These are phyloP conservation scores for Cotesia typhae DNA, from an alignment of 1,140 invertebrate genomes.

Conservation along the genomic window DNA sequence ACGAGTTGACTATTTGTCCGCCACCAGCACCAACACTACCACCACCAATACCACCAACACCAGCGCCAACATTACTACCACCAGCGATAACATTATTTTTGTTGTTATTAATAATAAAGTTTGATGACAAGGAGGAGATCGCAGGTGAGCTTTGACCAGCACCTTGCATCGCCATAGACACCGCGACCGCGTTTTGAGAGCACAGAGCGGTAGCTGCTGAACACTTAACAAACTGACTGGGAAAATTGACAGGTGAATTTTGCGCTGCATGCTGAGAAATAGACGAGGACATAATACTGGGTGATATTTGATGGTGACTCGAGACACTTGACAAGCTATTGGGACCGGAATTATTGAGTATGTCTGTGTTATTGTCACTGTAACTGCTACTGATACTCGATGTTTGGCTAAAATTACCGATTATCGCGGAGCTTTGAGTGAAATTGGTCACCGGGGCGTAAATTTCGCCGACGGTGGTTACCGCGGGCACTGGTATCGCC, in stretches of 20 bases:
- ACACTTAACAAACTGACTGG: constrained; percentile 31
- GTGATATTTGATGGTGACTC: background rate
- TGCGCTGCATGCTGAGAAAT: constrained; percentile 28
- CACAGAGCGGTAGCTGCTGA: constrained; percentile 33
- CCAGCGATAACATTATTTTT: constrained; percentile 28
- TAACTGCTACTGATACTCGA: constrained; percentile 51
- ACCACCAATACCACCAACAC: no score
- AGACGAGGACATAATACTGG: constrained; percentile 14
- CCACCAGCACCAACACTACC: no score
- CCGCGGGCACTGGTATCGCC: constrained; percentile 27
- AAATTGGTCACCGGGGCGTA: constrained; percentile 62
- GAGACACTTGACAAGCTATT: constrained; percentile 45
- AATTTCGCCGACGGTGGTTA: constrained; percentile 50
- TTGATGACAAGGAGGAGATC: constrained; percentile 10
- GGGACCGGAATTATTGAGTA: constrained; percentile 48
- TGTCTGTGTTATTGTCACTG: constrained; percentile 42
- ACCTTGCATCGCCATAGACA: background rate
- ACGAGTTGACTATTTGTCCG: background rate
- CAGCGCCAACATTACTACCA: constrained; percentile 6
- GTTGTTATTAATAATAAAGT: constrained; percentile 1
- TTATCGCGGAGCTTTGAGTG: constrained; percentile 61
- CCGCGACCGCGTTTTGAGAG: constrained; percentile 5
- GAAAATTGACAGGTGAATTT: constrained; percentile 28
- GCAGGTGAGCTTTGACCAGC: constrained; percentile 29
- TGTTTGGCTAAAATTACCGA: constrained; percentile 59